A percentile compares a stretch with the other conserved stretches of the same genome.
Conservation (phyloP, 2,113 vertebrate genomes). For the Pseudopipra pipra region DNA sequence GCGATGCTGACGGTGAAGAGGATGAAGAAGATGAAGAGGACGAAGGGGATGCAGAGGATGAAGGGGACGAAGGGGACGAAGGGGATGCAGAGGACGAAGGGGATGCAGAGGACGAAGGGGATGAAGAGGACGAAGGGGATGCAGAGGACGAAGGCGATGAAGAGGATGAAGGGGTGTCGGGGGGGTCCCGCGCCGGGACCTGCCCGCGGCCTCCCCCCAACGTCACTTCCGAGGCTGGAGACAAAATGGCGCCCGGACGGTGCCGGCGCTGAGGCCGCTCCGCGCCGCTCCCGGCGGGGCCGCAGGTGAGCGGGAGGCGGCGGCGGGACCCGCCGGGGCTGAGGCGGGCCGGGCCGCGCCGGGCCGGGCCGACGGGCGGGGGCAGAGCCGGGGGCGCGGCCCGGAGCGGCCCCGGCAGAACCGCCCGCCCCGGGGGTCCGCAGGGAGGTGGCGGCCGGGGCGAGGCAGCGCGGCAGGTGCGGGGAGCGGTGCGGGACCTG, state of each 20-base stretch:
- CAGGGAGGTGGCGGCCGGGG: neutral
- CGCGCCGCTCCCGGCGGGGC: conserved; percentile 21
- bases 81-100: neutral
- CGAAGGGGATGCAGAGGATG: neutral
- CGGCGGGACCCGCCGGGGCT: neutral
- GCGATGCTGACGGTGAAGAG: neutral
- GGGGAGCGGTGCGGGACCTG: neutral
- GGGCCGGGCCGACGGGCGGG: neutral
- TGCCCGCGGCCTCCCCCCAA: neutral
- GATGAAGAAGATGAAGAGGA: neutral
- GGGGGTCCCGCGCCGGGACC: neutral
- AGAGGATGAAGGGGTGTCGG: neutral
- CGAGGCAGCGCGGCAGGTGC: neutral
- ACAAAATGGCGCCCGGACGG: conserved; percentile 73
- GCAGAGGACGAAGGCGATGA: too few species aligned
- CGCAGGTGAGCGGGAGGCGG: conserved; percentile 17
- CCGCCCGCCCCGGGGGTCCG: neutral
- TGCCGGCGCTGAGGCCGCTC: conserved; percentile 50
- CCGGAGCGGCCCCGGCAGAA: neutral
- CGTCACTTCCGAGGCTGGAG: conserved; percentile 60
- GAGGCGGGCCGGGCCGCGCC: neutral
- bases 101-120: neutral
- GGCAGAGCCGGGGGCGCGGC: neutral
- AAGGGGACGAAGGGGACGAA: neutral
- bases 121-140: neutral